Evolutionary conservation across 2,113 vertebrate genomes (phyloP), one percentile per base, ranked within the genome.

Genomic region (Sinocyclocheilus grahami): DNA sequence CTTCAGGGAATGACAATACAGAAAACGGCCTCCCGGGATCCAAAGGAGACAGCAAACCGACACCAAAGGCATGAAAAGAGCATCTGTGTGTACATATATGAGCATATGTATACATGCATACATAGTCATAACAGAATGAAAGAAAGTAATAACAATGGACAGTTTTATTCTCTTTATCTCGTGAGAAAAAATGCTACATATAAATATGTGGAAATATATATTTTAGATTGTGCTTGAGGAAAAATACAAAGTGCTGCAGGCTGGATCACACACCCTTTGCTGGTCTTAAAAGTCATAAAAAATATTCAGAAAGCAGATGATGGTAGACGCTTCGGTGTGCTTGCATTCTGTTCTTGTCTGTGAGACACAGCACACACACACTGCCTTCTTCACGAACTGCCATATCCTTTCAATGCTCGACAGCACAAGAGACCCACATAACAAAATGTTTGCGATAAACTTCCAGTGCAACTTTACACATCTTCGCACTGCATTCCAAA

Each of bases 1-100:
- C 97, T 30, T 97, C 97, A 6, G 97, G 96, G 86, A 97, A 97
- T 0, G 97, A 99, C 94, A 98, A 99, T 92, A 99, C 97, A 0
- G 97, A 99, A 93, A 98, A 99, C 0, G 97, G 97, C 88, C 89
- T 97, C 91, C 95, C 95, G 0, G 97, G 96, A 91, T 97, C 97
- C 94, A 99, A 98, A 94, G 96, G 95, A 0, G 97, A 98, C 86
- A 96, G 94, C 91, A 99, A 99, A 92, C 93, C 95, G 20, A 95
- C 96, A 86, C 93, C 96, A 39, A 99, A 98, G 95, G 97, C 97
- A 91, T 99, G 95, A 97, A 91, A 78, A 58, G 2, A 80, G 42
- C 71, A 72, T 86, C 53, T 87, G 58, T 87, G 74, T 89, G 83
- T 60, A 85, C 63, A 88, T 85, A 90, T 87, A 89, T 90, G 85